Conservation (phyloP, 2,888 invertebrate genomes). For the Brenthis ino region DNA sequence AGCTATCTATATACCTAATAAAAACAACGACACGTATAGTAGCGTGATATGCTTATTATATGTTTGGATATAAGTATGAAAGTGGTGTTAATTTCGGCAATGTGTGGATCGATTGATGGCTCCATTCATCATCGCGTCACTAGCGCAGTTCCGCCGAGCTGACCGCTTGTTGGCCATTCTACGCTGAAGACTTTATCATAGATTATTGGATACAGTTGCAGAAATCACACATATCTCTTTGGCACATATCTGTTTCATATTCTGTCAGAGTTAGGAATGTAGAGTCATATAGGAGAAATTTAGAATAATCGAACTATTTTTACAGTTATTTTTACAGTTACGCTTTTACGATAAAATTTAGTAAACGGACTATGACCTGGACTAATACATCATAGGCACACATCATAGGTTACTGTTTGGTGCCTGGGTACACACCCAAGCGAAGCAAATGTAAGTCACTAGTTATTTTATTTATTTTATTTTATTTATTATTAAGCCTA, state of each 20-base stretch:
- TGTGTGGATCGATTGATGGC: conserved; percentile 10
- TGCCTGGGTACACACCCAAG: no score
- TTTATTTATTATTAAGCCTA: no score
- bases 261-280: not conserved
- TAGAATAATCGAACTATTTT: no score
- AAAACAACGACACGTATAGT: not conserved
- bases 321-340: no score
- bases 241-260: conserved; percentile 4
- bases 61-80: conserved; percentile 11
- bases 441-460: no score
- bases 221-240: not conserved
- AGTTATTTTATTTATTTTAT: no score
- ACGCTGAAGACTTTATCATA: conserved; percentile 32
- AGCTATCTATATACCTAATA: not conserved
- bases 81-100: conserved; percentile 13
- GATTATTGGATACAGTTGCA: conserved; percentile 13
- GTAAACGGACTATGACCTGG: no score
- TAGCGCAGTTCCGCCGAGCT: conserved; percentile 13
- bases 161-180: conserved; percentile 29
- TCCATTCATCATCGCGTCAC: conserved; percentile 24
- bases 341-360: no score
- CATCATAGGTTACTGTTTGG: no score
- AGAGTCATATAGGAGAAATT: no score
- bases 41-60: not conserved
- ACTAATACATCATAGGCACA: no score